Conservation (phyloP, 1,140 invertebrate species). For the Drosophila mojavensis region DNA sequence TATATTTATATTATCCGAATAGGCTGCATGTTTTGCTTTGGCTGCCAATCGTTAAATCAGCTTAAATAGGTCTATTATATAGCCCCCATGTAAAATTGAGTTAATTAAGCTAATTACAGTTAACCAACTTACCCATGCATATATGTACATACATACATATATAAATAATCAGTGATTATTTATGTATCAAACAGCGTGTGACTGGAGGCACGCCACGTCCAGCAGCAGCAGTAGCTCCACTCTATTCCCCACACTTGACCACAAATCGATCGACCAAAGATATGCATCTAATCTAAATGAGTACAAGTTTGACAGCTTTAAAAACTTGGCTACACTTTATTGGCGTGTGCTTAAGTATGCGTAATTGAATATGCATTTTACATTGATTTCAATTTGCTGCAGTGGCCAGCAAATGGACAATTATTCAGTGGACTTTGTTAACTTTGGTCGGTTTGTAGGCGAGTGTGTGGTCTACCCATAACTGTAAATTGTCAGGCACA, state of each 20-base stretch:
- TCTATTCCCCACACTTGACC: background rate
- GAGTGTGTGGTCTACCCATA: slow-evolving; percentile 32
- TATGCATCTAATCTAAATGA: background rate
- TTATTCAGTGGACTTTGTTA: slow-evolving; percentile 30
- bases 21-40: too few relatives aligned
- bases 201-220: too few relatives aligned
- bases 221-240: too few relatives aligned
- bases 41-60: too few relatives aligned
- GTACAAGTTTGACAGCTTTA: background rate
- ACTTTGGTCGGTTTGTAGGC: slow-evolving; percentile 26
- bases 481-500: slow-evolving; percentile 28
- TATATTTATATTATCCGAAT: too few relatives aligned
- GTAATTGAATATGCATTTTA: background rate
- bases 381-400: slow-evolving; percentile 17
- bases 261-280: background rate
- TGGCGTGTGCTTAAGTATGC: slow-evolving; percentile 3
- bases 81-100: too few relatives aligned
- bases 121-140: too few relatives aligned
- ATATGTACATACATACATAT: too few relatives aligned
- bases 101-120: too few relatives aligned
- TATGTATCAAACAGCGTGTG: too few relatives aligned
- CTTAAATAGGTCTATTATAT: too few relatives aligned
- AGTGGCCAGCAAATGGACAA: slow-evolving; percentile 1
- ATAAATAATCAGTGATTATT: too few relatives aligned
- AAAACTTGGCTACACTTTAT: background rate